A percentile compares a stretch with the other conserved stretches of the same genome.
phyloP scores from a whole-genome alignment of 2,888 invertebrate species.

The Seira ritae region DNA sequence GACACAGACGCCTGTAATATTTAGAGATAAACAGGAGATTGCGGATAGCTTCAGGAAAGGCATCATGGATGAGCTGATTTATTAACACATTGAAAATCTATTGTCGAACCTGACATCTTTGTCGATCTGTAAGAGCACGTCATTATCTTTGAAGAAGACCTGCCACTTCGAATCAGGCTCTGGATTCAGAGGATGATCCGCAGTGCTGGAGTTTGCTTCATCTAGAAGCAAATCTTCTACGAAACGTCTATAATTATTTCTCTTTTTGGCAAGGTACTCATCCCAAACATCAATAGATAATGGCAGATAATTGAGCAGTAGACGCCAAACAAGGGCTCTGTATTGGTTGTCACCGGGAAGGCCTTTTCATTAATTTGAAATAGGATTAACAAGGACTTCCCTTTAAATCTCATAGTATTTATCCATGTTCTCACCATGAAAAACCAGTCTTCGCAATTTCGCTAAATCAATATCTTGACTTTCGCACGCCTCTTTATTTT shows the following conservation, averaged over 20 bases:
- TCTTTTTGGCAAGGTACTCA: slow-evolving; percentile 83
- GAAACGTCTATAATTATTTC: slow-evolving; percentile 88
- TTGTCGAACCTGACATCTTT: slow-evolving; percentile 88
- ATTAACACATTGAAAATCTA: neutral
- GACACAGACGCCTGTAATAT: slow-evolving; percentile 86
- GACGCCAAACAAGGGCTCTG: slow-evolving; percentile 91
- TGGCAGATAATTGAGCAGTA: slow-evolving; percentile 88
- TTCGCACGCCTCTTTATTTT: slow-evolving; percentile 6
- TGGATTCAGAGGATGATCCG: slow-evolving; percentile 95
- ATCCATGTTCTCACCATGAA: slow-evolving; percentile 51
- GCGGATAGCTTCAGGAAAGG: too few relatives aligned
- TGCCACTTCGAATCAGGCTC: slow-evolving; percentile 97
- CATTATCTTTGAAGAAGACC: slow-evolving; percentile 97
- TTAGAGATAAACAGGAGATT: too few relatives aligned
- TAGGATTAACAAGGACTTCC: neutral
- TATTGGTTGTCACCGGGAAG: slow-evolving; percentile 91
- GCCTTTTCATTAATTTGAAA: slow-evolving; percentile 78
- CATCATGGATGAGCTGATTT: too few relatives aligned
- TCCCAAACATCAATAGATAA: slow-evolving; percentile 82
- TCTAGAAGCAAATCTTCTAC: slow-evolving; percentile 86
- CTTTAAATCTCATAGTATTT: neutral
- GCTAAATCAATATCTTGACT: slow-evolving; percentile 80
- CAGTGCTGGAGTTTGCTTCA: slow-evolving; percentile 82
- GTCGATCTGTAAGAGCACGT: slow-evolving; percentile 97
- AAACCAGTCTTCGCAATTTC: slow-evolving; percentile 52